Percentiles rank a stretch among this genome's conserved stretches.
Conservation (phyloP, 2,888 invertebrate genomes). For the Podotricha telesiphe region DNA sequence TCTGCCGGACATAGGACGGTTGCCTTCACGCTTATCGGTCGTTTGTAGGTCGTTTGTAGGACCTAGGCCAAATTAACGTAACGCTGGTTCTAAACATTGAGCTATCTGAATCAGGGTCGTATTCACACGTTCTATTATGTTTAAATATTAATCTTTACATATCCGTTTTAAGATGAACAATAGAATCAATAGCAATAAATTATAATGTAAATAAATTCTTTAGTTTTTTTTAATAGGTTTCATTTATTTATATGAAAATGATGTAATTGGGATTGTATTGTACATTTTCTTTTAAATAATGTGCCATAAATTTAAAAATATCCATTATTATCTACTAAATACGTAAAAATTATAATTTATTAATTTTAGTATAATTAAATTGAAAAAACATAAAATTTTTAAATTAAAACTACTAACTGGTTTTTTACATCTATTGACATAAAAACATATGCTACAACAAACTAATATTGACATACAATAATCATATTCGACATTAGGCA, state of each 20-base stretch:
- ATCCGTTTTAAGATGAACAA: slow-evolving; percentile 10
- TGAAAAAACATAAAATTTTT: too few species aligned
- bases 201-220: slow-evolving; percentile 1
- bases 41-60: slow-evolving; percentile 54
- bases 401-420: too few species aligned
- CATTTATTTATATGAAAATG: background rate
- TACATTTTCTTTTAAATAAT: too few species aligned
- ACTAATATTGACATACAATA: too few species aligned
- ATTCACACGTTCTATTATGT: background rate
- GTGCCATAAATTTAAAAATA: too few species aligned
- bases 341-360: too few species aligned
- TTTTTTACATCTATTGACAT: too few species aligned
- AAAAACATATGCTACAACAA: too few species aligned
- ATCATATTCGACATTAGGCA: too few species aligned
- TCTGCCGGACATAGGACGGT: slow-evolving; percentile 52
- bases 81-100: slow-evolving; percentile 12
- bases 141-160: slow-evolving; percentile 3
- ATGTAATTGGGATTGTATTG: too few species aligned
- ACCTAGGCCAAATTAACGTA: slow-evolving; percentile 22
- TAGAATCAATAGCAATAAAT: background rate
- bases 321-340: too few species aligned
- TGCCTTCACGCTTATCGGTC: slow-evolving; percentile 61
- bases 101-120: slow-evolving; percentile 11
- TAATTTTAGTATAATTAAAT: too few species aligned
- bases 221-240: background rate